phyloP scores from a whole-genome alignment of 2,797 vertebrate genomes.

The Poeciliopsis infans region DNA sequence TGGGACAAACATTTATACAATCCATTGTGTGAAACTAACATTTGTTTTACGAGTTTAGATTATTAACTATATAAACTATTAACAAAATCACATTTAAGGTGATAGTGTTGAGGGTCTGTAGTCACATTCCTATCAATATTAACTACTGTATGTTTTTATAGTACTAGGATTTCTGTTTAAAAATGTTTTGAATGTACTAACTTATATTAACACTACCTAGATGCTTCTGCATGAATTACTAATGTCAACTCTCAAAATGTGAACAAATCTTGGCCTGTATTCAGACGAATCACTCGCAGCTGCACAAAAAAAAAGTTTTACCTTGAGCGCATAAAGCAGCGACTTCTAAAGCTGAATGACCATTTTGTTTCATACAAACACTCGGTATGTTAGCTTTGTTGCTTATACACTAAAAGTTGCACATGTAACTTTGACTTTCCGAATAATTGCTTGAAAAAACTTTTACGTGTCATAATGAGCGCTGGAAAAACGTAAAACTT shows the following conservation, averaged over 20 bases:
- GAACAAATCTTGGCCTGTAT: neutral
- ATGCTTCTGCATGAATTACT: slow-evolving; percentile 43
- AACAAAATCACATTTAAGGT: neutral
- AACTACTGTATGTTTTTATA: slow-evolving; percentile 5
- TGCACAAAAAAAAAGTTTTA: neutral
- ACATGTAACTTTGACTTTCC: neutral
- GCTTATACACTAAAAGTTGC: neutral
- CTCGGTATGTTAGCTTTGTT: neutral
- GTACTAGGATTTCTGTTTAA: neutral
- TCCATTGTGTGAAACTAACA: neutral
- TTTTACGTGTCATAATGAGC: neutral
- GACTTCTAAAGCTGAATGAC: neutral
- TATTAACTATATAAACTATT: neutral
- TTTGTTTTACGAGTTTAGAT: neutral
- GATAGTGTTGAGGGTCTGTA: neutral
- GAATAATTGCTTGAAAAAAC: neutral
- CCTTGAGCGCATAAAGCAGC: neutral
- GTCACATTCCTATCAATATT: neutral
- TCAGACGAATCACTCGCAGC: neutral
- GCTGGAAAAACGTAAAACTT: neutral
- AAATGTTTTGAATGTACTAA: slow-evolving; percentile 30
- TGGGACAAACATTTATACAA: neutral
- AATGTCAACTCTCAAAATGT: slow-evolving; percentile 8
- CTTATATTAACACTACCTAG: slow-evolving; percentile 16
- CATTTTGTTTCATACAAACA: neutral